Evolutionary conservation across 2,888 invertebrate genomes (phyloP), one percentile per base, ranked within the genome.

Genomic region (Dryococelus australis): DNA sequence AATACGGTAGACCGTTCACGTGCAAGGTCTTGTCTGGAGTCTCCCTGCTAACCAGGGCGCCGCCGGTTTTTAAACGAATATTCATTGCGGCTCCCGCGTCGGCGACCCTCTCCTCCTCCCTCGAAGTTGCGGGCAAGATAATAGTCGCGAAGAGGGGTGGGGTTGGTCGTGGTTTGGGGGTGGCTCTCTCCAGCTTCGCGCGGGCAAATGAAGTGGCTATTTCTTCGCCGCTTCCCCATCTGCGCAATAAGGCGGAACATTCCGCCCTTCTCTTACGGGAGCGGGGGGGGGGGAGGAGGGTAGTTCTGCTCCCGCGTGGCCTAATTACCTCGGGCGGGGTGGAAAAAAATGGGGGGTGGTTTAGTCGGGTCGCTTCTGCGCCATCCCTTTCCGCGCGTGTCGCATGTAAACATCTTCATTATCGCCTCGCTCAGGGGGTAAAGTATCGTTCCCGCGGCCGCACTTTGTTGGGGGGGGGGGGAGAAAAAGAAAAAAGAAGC

Each of bases 391-490:
- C n/a, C 65, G 20, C 65, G n/a, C 65, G 65, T 24, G 79, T 28
- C 88, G 88, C 88, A 86, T 88, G 88, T 86, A 88, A 86, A 88
- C 88, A 86, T 85, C 86, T 88, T 88, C 88, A 88, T 88, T 88
- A 86, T 85, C 86, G 81, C 86, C 65, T 65, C 65, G 8, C 65
- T 20, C 65, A 13, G 65, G 65, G 65, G 65, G 65, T 65, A 65
- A 65, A 65, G 65, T 65, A 65, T 65, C 65, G 65, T n/a, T n/a
- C 65, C 51, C 65, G 10, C 0, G 47, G 16, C 47, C 35, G 35
- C 2, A 4, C 35, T 1, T 1, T 1, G 35, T 35, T 35, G 35
- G 35, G 35, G 35, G 4, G 4, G 35, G 35, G 35, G 35, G 4
- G 65, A 65, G n/a, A 24, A 24, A 65, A 65, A 24, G 65, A 24